Evolutionary conservation across 2,797 vertebrate genomes (phyloP).

Genomic region (Erpetoichthys calabaricus): DNA sequence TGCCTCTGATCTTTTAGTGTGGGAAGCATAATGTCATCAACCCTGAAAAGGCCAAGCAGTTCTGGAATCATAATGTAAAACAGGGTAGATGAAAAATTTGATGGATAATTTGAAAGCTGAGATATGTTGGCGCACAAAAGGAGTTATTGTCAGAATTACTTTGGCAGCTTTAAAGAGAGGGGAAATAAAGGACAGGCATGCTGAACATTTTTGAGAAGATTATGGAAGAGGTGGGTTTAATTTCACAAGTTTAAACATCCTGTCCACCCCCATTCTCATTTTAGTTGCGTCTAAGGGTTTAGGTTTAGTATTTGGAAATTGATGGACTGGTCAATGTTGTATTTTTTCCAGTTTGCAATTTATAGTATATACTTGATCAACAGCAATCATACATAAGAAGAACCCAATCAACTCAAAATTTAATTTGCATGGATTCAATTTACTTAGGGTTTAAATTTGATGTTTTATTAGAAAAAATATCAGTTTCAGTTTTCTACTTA

Average conservation of each 20-base stretch:
- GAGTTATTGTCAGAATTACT: conserved; percentile 23
- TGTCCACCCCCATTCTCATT: too few species aligned
- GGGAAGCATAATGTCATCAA: not conserved
- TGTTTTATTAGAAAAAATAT: too few species aligned
- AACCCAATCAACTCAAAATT: too few species aligned
- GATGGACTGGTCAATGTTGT: too few species aligned
- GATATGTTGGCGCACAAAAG: conserved; percentile 18
- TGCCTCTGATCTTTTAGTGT: not conserved
- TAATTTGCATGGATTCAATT: too few species aligned
- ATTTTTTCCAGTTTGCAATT: too few species aligned
- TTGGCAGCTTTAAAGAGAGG: not conserved
- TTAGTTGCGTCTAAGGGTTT: too few species aligned
- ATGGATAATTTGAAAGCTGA: conserved; percentile 17
- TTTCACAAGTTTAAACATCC: conserved; percentile 26
- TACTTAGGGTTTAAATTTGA: too few species aligned
- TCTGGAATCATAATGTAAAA: not conserved
- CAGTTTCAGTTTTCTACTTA: too few species aligned
- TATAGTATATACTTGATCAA: too few species aligned
- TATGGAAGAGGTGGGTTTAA: conserved; percentile 30
- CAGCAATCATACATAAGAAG: too few species aligned
- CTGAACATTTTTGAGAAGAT: conserved; percentile 30
- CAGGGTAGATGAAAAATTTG: conserved; percentile 24
- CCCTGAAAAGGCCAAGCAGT: not conserved
- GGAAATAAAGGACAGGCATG: conserved; percentile 22
- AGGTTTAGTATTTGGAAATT: too few species aligned